Evolutionary conservation across 2,888 invertebrate species (phyloP), one percentile per base, ranked within the genome.

Genomic region (Marasmarcha lunaedactyla): DNA sequence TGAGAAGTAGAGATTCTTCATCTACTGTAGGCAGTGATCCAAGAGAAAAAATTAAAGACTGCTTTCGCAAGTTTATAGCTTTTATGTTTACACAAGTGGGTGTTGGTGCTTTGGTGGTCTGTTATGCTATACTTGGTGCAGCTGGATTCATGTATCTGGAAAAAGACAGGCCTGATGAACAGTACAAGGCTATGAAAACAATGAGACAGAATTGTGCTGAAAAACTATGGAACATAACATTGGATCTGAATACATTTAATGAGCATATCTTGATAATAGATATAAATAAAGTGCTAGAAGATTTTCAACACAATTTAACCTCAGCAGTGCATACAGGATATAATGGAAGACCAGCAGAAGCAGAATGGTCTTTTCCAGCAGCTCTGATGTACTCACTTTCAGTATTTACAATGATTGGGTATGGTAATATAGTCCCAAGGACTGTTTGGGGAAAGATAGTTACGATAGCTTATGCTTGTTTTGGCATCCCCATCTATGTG

Each of bases 71-170:
- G 69, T 86, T 94, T 52, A 89, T 93, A 41, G 93, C 94, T 5
- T 95, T 95, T 60, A 95, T 95, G 94, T 95, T 93, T 77, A 95
- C 95, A 5, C 94, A 94, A 86, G 91, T 92, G 57, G 95, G 95
- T 50, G 94, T 95, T 26, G 95, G 94, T 41, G 94, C 92, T 6
- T 79, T 95, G 12, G 92, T 95, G 35, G 93, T 95, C 1, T 89
- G 93, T 47, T 95, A 95, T 64, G 92, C 95, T 15, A 89, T 95
- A 40, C 88, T 94, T 20, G 95, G 95, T 0, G 94, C 95, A 0
- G 87, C 91, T 12, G 88, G 90, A 36, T 95, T 95, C 65, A 90
- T 89, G 72, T 86, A 88, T 49, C 90, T 95, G 35, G 95, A 95
- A 61, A 87, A 86, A 9, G 86, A 88, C 53, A 85, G 83, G 45